Base-by-base conservation (phyloP, 2,113 vertebrate genomes). In the Paracanthobrama guichenoti region DNA sequence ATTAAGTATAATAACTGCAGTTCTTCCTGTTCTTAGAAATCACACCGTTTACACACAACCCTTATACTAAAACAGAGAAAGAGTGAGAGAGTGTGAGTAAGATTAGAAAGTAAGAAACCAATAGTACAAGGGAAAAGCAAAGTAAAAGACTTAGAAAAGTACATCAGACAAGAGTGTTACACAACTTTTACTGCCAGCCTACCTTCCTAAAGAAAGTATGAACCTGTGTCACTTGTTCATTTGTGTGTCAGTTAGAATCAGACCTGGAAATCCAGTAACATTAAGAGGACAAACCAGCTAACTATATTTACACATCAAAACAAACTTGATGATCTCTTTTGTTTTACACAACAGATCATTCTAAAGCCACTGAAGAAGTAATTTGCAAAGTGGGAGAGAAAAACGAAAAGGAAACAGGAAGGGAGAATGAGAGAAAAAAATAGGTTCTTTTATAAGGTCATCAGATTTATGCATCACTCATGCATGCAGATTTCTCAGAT, bases 61-160 rank as follows among this genome's bases (percentile, higher is more conserved):
- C 14, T 10, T 50, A 48, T 3, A 39, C 50, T 77, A 12, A 62
- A 64, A 64, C 57, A 62, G 35, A 44, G n/a, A 73, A 20, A 75
- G 67, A 69, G 66, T 1, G 26, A 10, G 13, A 74, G 71, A 20
- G 50, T 74, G 84, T 82, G 53, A 81, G 50, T 39, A 39, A 39
- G 55, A 22, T 28, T 44, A 67, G 78, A 87, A 26, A 83, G 75
- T 85, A 48, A 83, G 28, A 24, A 74, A 0, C 50, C 84, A 80
- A 81, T 20, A 67, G 55, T 9, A 3, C 9, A 35, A 44, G 0
- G 35, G 1, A 31, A 13, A 67, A 5, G 9, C 57, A 35, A 76
- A n/a, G 18, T 11, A 76, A n/a, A 39, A 73, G 22, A 73, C n/a
- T 16, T 50, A 46, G 6, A 39, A 39, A 39, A 39, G 0, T 0